These are phyloP conservation scores for Eubasilissa splendida DNA, from an alignment of 2,888 invertebrate genomes.

Conservation along the genomic window DNA sequence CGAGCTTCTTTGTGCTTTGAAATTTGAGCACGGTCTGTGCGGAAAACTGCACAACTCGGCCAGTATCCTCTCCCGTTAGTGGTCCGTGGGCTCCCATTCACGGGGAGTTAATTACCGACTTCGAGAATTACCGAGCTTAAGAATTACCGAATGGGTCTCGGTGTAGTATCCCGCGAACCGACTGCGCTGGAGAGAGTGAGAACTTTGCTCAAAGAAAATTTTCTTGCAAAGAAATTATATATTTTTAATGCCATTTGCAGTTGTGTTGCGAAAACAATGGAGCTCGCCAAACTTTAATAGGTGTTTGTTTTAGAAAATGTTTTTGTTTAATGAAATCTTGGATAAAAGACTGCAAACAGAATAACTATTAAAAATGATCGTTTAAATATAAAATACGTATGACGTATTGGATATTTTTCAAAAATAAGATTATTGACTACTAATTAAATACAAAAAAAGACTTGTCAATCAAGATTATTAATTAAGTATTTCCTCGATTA, in stretches of 20 bases:
- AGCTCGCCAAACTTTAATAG: background rate
- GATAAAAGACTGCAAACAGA: no score
- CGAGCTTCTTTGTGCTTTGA: slow-evolving; percentile 7
- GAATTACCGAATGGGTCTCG: slow-evolving; percentile 12
- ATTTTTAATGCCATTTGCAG: slow-evolving; percentile 2
- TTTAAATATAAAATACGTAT: no score
- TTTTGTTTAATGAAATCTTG: no score
- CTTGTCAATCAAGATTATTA: no score
- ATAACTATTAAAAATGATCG: no score
- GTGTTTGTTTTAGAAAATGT: background rate
- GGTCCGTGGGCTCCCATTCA: slow-evolving; percentile 32
- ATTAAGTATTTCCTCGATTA: no score
- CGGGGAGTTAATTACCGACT: slow-evolving; percentile 35
- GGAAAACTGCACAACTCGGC: slow-evolving; percentile 34
- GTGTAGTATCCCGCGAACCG: slow-evolving; percentile 3
- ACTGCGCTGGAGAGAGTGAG: slow-evolving; percentile 1
- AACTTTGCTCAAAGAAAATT: slow-evolving; percentile 13
- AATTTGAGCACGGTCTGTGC: background rate
- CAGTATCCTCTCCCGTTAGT: slow-evolving; percentile 24
- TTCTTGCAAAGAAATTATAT: background rate
- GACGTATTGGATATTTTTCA: no score
- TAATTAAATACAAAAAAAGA: no score
- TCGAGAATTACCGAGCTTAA: slow-evolving; percentile 15
- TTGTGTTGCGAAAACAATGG: slow-evolving; percentile 1
- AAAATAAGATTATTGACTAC: no score